Evolutionary conservation across 2,113 vertebrate genomes (phyloP).

Genomic region (Phycodurus eques): DNA sequence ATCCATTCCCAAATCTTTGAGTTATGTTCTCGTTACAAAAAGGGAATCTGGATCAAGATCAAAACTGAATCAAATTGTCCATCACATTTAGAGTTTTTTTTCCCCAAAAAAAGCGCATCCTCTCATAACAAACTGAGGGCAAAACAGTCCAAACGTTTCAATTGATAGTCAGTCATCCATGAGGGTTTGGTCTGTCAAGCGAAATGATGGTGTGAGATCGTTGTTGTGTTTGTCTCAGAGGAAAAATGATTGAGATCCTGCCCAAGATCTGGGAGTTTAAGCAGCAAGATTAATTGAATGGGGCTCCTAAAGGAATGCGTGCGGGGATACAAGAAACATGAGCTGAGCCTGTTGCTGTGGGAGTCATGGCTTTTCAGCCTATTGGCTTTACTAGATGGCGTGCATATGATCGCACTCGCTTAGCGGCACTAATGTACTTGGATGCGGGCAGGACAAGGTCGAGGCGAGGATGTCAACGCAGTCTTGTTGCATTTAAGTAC

Average conservation of each 20-base stretch:
- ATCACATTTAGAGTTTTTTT: not conserved
- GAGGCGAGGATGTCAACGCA: not conserved
- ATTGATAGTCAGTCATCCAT: not conserved
- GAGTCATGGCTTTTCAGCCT: not conserved
- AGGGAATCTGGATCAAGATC: too few relatives aligned
- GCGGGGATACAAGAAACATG: not conserved
- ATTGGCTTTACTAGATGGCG: not conserved
- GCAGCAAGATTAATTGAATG: not conserved
- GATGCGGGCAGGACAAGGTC: not conserved
- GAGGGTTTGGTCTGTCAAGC: not conserved
- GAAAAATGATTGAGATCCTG: not conserved
- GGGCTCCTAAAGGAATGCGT: not conserved
- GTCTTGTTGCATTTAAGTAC: not conserved
- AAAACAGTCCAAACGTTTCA: not conserved
- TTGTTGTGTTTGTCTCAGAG: not conserved
- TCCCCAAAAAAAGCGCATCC: not conserved
- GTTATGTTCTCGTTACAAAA: too few relatives aligned
- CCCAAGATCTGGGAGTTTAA: not conserved
- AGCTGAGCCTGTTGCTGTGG: not conserved
- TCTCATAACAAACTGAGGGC: not conserved
- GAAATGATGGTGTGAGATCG: constrained; percentile 1
- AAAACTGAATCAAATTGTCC: not conserved
- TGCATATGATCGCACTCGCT: not conserved
- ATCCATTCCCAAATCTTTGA: too few relatives aligned
- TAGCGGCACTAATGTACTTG: not conserved